A percentile compares a stretch with the other conserved stretches of the same genome.
Conservation (phyloP, 2,888 invertebrate species). For the Onthophagus sagittarius region DNA sequence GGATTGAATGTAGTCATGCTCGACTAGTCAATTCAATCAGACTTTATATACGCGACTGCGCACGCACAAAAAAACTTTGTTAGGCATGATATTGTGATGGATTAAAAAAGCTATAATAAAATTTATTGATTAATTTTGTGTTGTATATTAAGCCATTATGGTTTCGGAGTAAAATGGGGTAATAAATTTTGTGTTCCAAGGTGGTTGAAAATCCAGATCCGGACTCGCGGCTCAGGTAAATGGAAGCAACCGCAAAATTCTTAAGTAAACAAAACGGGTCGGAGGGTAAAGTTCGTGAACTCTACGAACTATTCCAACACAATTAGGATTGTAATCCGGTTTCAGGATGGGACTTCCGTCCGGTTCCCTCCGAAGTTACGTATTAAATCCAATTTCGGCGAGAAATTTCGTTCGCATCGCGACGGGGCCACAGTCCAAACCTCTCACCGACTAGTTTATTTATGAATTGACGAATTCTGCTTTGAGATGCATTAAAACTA, state of each 20-base stretch:
- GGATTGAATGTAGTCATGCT: constrained; percentile 28
- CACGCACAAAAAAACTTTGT: not conserved
- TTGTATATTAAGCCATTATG: not conserved
- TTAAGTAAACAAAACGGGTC: constrained; percentile 5
- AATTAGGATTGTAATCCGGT: constrained; percentile 14
- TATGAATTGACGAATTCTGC: not conserved
- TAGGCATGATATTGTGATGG: not conserved
- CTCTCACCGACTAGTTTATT: not conserved
- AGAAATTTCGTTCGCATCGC: not conserved
- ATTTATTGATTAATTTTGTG: not conserved
- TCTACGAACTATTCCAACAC: constrained; percentile 9
- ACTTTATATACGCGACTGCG: constrained; percentile 16
- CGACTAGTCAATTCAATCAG: constrained; percentile 31
- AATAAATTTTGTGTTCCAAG: not conserved
- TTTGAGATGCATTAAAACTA: not conserved
- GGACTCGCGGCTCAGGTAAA: constrained; percentile 2
- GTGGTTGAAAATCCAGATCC: not conserved
- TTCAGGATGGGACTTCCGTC: constrained; percentile 6
- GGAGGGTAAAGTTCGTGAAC: constrained; percentile 1
- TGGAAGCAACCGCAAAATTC: constrained; percentile 5
- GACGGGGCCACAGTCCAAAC: not conserved
- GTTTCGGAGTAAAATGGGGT: not conserved
- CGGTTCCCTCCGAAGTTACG: constrained; percentile 7
- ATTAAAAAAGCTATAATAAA: not conserved
- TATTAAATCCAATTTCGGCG: constrained; percentile 8